Conservation (phyloP, 2,113 vertebrate species). For the Rhagologus leucostigma region DNA sequence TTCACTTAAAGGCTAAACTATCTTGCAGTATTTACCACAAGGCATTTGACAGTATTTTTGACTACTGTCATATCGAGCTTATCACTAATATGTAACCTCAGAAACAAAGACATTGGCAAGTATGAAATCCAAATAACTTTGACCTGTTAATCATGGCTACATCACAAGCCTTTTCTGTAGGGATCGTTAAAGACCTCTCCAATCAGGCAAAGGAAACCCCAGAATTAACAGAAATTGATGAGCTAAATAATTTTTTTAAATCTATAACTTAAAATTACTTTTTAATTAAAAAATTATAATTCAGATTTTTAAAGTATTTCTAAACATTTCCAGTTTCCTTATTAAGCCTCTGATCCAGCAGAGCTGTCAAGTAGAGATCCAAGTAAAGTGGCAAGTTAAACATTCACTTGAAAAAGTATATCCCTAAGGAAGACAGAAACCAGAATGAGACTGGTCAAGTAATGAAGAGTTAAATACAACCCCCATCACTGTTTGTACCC, state of each 20-base stretch:
- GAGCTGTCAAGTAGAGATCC: background rate
- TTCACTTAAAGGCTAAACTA: background rate
- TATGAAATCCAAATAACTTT: background rate
- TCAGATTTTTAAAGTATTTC: background rate
- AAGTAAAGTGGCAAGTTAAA: background rate
- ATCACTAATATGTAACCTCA: background rate
- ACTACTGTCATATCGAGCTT: background rate
- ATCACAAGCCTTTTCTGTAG: background rate
- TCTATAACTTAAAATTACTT: background rate
- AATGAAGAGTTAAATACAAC: background rate
- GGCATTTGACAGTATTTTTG: background rate
- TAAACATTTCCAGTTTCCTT: background rate
- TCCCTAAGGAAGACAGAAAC: background rate
- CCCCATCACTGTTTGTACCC: background rate
- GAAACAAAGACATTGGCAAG: background rate
- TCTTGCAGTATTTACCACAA: background rate
- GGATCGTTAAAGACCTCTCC: background rate
- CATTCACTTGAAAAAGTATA: background rate
- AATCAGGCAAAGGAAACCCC: background rate
- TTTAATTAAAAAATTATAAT: background rate
- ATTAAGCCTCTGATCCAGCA: background rate
- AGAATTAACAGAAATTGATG: background rate
- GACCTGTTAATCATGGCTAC: background rate
- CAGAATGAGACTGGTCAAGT: background rate
- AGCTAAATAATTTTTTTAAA: background rate